phyloP scores from a whole-genome alignment of 2,797 vertebrate genomes.

The Ibycter americanus region DNA sequence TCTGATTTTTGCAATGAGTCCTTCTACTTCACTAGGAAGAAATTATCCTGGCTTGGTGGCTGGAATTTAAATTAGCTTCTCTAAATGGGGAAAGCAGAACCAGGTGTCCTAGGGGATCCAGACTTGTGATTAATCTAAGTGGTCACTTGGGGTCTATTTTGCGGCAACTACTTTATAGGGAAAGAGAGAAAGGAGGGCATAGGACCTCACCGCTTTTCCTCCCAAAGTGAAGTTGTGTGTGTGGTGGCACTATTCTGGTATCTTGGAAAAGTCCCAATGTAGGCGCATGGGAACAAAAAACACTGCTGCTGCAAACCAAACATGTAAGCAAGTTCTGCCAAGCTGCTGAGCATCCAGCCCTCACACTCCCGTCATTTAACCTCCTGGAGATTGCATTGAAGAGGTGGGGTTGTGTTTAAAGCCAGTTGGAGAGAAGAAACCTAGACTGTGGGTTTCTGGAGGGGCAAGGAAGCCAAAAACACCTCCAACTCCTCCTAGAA shows the following conservation, averaged over 20 bases:
- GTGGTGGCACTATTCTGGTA: not conserved
- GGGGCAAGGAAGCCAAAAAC: not conserved
- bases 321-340: not conserved
- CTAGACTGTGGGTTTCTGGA: not conserved
- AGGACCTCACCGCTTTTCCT: not conserved
- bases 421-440: not conserved
- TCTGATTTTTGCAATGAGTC: not conserved
- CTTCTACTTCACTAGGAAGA: not conserved
- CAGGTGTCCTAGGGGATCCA: slow-evolving; percentile 10
- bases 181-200: not conserved
- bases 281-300: not conserved
- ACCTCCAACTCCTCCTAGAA: not conserved
- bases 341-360: not conserved
- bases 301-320: not conserved
- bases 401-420: not conserved
- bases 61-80: slow-evolving; percentile 38
- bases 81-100: slow-evolving; percentile 34
- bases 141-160: slow-evolving; percentile 1
- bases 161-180: not conserved
- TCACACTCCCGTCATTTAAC: not conserved
- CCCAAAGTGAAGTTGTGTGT: not conserved
- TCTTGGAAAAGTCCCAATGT: not conserved
- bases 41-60: not conserved
- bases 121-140: not conserved
- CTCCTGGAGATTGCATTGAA: not conserved